Conservation (phyloP, 2,888 invertebrate species). For the Acleris cristana region DNA sequence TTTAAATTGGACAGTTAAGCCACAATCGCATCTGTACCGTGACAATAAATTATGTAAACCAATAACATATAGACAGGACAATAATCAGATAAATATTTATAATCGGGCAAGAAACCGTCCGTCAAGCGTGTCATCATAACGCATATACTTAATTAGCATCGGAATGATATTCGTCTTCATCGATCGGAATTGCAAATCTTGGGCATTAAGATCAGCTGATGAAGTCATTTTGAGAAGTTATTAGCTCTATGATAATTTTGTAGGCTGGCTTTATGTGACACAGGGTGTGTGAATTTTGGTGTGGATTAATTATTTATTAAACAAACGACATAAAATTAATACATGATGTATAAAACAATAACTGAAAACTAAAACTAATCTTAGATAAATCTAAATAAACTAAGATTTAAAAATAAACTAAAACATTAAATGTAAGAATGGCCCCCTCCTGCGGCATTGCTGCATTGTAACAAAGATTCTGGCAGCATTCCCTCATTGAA, state of each 20-base stretch:
- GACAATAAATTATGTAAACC: constrained; percentile 21
- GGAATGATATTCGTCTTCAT: constrained; percentile 28
- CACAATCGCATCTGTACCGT: constrained; percentile 20
- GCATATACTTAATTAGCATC: constrained; percentile 27
- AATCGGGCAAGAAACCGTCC: constrained; percentile 19
- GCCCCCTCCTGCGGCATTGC: too few relatives aligned
- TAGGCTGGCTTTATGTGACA: not conserved
- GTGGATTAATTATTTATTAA: too few relatives aligned
- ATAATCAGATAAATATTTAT: constrained; percentile 36
- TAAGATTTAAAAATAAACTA: too few relatives aligned
- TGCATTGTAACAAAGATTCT: too few relatives aligned
- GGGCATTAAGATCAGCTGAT: constrained; percentile 19
- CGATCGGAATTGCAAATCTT: constrained; percentile 28
- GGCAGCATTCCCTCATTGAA: too few relatives aligned
- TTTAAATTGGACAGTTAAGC: constrained; percentile 13
- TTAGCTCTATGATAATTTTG: constrained; percentile 1
- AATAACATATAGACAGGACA: constrained; percentile 31
- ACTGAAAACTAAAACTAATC: too few relatives aligned
- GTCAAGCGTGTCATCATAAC: constrained; percentile 24
- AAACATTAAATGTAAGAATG: too few relatives aligned
- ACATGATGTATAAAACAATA: too few relatives aligned
- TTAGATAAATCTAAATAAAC: too few relatives aligned
- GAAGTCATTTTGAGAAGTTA: constrained; percentile 28
- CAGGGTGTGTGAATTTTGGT: not conserved
- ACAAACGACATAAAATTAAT: too few relatives aligned